Base-by-base conservation (phyloP, 2,113 vertebrate species). In the Caloenas nicobarica region DNA sequence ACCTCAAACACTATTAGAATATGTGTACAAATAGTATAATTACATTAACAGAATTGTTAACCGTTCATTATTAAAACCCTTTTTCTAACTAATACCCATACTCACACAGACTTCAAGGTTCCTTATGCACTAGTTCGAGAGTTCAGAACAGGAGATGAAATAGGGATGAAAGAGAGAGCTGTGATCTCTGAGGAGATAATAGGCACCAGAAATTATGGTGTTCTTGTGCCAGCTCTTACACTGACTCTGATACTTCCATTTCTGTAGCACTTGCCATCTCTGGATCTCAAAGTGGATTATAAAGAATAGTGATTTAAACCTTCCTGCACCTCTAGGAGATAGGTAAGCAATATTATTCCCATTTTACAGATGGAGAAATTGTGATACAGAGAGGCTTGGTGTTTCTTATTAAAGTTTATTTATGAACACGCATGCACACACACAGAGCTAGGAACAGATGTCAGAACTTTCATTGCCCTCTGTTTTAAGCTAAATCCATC, bases 241-340 rank as follows among this genome's bases (percentile, higher is more conserved):
- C 96, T 97, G 91, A 95, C 93, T 94, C 76, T 97, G 93, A 96
- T 97, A 96, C 94, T 97, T 97, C 93, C 96, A 96, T 96, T 96
- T 97, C 95, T 94, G 62, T 96, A 96, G 97, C 95, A 91, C 95
- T 97, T 97, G 94, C 97, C 97, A 97, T 97, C 96, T 97, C 93
- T 96, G 97, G 96, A 97, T 97, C 95, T 97, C 96, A 97, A 96
- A 97, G 85, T 97, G 97, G 95, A 97, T 97, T 97, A 97, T 97
- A 96, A 97, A 97, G 96, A 97, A 97, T 97, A 97, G 95, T 96
- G 95, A 93, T 97, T 94, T 96, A 96, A 96, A 95, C 94, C 93
- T 96, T 93, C 95, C 97, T 96, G 96, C 96, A 97, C 96, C 92
- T 96, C 96, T 97, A 94, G 94, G 92, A 97, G 95, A 96, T 97